Base-by-base conservation (phyloP, 2,888 invertebrate genomes). In the Trypoxylon attenuatum region DNA sequence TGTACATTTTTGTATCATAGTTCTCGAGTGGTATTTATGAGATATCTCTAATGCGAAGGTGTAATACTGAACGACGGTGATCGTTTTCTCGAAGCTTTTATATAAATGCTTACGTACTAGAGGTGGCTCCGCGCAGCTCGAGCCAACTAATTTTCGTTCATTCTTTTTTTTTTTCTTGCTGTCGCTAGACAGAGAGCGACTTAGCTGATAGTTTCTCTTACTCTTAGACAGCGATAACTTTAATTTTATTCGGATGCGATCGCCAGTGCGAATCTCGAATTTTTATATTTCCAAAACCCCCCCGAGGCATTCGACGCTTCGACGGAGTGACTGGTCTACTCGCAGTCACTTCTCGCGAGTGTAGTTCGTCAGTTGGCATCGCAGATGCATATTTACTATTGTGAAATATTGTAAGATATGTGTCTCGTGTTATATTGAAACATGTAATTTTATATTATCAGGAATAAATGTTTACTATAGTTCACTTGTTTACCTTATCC, bases 1-100 rank as follows among this genome's bases (percentile, higher is more conserved):
- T 86, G 86, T 86, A 86, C 69, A 86, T 86, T 84, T 78, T 77
- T 86, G 86, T 86, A 85, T 79, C 71, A 86, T 86, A 85, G 64
- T 71, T 75, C 56, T 45, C 43, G 56, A 79, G 81, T 82, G 81
- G 80, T 86, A 85, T 82, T 82, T 84, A 82, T 84, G 71, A 79
- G 66, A 69, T 69, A 63, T 57, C 49, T 67, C 47, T 43, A 59
- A 67, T 50, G 59, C 47, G 52, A 53, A 55, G 50, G 43, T 53
- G 58, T 41, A 63, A 63, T 54, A 54, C 53, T 50, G 53, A 66
- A n/a, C n/a, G n/a, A n/a, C n/a, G 16, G 49, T 22, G 41, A 27
- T 10, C 42, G 19, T 25, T 43, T 43, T 57, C 13, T 59, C 18
- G 46, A 59, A 52, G 13, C 16, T 6, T 27, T 18, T 47, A 5